These are phyloP conservation scores for Hesperophylax magnus DNA, from an alignment of 1,140 invertebrate genomes.

Conservation along the genomic window DNA sequence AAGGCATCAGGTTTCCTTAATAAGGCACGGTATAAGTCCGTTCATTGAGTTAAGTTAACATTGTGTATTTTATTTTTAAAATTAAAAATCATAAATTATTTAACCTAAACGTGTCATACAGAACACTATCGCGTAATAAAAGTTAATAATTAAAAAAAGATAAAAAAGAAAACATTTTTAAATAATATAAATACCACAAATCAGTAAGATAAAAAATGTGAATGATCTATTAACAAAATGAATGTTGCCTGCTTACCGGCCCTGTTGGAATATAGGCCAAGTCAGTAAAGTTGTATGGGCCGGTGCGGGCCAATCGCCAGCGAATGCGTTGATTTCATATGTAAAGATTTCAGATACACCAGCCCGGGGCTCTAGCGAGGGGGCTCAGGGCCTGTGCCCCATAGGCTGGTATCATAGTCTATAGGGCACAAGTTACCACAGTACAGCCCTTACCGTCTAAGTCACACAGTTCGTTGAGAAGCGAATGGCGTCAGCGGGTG, in stretches of 20 bases:
- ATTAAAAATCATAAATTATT: slow-evolving; percentile 51
- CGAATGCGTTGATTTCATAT: slow-evolving; percentile 42
- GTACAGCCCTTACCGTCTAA: neutral
- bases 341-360: slow-evolving; percentile 16
- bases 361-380: neutral
- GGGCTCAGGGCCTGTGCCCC: neutral
- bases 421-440: too few species aligned
- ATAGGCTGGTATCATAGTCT: too few species aligned
- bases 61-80: slow-evolving; percentile 22
- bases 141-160: slow-evolving; percentile 46
- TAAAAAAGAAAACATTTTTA: slow-evolving; percentile 43
- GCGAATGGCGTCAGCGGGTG: slow-evolving; percentile 7
- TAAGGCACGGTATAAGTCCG: slow-evolving; percentile 39
- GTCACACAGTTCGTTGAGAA: neutral
- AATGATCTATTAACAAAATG: slow-evolving; percentile 46
- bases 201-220: slow-evolving; percentile 42
- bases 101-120: slow-evolving; percentile 41
- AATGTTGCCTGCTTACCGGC: neutral
- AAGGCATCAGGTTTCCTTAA: slow-evolving; percentile 41
- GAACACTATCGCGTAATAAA: slow-evolving; percentile 34
- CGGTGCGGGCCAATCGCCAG: neutral
- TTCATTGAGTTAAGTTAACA: slow-evolving; percentile 40
- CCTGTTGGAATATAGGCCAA: neutral
- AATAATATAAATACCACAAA: slow-evolving; percentile 52
- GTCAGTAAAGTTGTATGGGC: too few species aligned